A percentile compares a stretch with the other conserved stretches of the same genome.
Conservation (phyloP, 2,888 invertebrate species). For the Sisyra terminalis region DNA sequence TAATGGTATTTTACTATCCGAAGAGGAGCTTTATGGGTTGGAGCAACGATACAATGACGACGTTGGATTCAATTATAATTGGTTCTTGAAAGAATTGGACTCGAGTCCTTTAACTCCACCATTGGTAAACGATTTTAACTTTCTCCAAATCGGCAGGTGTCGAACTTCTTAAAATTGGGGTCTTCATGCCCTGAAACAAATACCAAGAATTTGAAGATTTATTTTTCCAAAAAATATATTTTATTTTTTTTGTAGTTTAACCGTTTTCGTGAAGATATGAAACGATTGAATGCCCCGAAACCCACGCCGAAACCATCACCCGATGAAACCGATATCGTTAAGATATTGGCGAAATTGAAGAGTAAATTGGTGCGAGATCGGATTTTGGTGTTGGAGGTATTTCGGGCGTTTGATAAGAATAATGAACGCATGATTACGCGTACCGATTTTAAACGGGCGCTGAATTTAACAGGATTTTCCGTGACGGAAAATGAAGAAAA, state of each 20-base stretch:
- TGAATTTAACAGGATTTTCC: conserved; percentile 46
- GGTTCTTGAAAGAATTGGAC: conserved; percentile 49
- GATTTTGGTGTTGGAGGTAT: conserved; percentile 45
- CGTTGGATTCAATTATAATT: conserved; percentile 56
- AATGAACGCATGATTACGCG: conserved; percentile 44
- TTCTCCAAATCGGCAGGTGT: not conserved
- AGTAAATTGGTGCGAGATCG: conserved; percentile 52
- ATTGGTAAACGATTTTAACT: conserved; percentile 18
- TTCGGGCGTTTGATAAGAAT: conserved; percentile 45
- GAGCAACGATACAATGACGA: conserved; percentile 56
- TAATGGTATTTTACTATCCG: conserved; percentile 46
- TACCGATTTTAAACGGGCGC: conserved; percentile 52
- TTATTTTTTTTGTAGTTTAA: conserved; percentile 18
- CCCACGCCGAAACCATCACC: conserved; percentile 18
- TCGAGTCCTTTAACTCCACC: conserved; percentile 25
- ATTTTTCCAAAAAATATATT: not conserved
- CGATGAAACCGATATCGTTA: conserved; percentile 46
- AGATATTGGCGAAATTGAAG: conserved; percentile 58
- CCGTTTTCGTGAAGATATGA: conserved; percentile 23
- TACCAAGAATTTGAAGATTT: not conserved
- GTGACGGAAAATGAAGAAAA: conserved; percentile 50
- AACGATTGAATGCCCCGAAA: conserved; percentile 22
- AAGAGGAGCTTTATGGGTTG: conserved; percentile 48
- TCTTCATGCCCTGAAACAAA: not conserved
- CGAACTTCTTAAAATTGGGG: not conserved